Base-by-base conservation (phyloP, 2,113 vertebrate species). In the Oostethus manadensis region DNA sequence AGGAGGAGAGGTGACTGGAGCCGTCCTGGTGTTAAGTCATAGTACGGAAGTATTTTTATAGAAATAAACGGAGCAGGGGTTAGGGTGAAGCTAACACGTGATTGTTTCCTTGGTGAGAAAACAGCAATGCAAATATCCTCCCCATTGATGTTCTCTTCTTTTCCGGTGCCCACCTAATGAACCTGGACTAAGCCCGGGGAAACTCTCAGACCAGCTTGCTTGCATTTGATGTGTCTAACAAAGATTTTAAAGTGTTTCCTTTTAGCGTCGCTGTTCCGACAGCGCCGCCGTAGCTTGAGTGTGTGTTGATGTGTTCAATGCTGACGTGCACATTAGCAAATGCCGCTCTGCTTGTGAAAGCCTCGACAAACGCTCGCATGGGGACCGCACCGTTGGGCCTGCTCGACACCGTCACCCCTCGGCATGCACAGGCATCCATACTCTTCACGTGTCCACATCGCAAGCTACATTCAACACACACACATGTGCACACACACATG, bases 301-400 rank as follows among this genome's bases (percentile, higher is more conserved):
- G 42, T 46, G 38, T 11, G 40, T 18, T 21, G 33, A 55, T 15
- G 23, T 26, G 56, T 56, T 60, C 60, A 43, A 53, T 57, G 40
- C 35, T 14, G 7, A 47, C 18, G 45, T 49, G 38, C n/a, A 4
- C 1, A 33, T 63, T 60, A 64, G 60, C 50, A 4, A 38, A 42
- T n/a, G 40, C 70, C 42, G n/a, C 22, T 18, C 59, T 33, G 42
- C 53, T 42, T 53, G 45, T 60, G 17, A 67, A 64, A 55, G 29
- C 51, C 18, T 22, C 35, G 10, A 58, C 38, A 22, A 10, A 49
- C 21, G 29, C 4, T 33, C 29, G 5, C 29, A 33, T 33, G 29
- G 29, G 29, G 29, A 33, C 29, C 29, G 29, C 29, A 33, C 38
- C 38, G 13, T 13, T 13, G 10, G 38, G 14, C 61, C 50, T 4